Base-by-base conservation (phyloP, 2,888 invertebrate genomes). In the Cosmia pyralina region DNA sequence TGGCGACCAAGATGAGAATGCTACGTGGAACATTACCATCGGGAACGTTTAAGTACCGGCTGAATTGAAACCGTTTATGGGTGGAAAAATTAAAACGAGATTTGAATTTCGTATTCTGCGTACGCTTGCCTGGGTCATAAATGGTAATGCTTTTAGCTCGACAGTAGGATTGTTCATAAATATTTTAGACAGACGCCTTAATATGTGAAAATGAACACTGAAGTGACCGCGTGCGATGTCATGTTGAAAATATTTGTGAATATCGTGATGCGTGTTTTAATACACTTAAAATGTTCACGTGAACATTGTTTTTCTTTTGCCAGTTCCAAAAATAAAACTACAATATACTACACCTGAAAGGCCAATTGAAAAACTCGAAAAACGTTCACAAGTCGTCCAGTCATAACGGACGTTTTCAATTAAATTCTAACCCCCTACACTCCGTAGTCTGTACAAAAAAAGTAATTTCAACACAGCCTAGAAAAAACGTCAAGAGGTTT, bases 41-140 rank as follows among this genome's bases (percentile, higher is more conserved):
- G 82, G 82, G 83, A 84, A 82, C 85, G 82, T 85, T 85, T 87
- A 87, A 88, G 82, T 88, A 86, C 86, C 77, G 77, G 74, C 77
- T 81, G 88, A 90, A 92, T 90, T 90, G 88, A 89, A 93, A 89
- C 81, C 88, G 87, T 89, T 90, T 89, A 90, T 87, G 87, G 86
- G 73, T 77, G 85, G 86, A 88, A 90, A 89, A 89, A 88, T 88
- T 90, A 85, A 89, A 89, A 87, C 79, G 77, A 84, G 82, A 85
- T 87, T 89, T 84, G 79, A 85, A 86, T 87, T 89, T 83, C 64
- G 85, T 82, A 90, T 89, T 89, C 88, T 55, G 77, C 68, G 65
- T 81, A 69, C 85, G 85, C 77, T 70, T 70, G 79, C 69, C 75
- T 77, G 78, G 77, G 76, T 85, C 86, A 81, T 87, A 85, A 88